Conservation (phyloP, 2,113 vertebrate genomes). For the Reinhardtius hippoglossoides region DNA sequence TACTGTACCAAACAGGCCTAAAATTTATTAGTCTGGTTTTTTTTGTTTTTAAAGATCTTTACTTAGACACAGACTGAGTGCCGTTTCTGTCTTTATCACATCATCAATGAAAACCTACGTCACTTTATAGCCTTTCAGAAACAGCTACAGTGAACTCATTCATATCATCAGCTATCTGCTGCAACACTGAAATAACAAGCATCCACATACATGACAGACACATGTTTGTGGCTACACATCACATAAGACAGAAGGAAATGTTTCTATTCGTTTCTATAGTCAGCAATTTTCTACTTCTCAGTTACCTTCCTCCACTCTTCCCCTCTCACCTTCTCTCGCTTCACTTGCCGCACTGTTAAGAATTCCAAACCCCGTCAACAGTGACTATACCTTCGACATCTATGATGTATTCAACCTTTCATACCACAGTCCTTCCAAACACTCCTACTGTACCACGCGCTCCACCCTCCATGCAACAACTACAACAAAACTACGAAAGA, state of each 20-base stretch:
- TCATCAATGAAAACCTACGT: slow-evolving; percentile 13
- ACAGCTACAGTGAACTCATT: slow-evolving; percentile 4
- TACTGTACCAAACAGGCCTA: not conserved
- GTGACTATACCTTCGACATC: not conserved
- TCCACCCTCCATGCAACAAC: not conserved
- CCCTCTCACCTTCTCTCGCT: not conserved
- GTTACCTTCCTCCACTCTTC: slow-evolving; percentile 5
- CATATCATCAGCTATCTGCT: slow-evolving; percentile 28
- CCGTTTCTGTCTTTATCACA: not conserved
- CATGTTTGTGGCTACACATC: slow-evolving; percentile 14
- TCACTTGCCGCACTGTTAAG: slow-evolving; percentile 2
- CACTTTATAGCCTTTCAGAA: not conserved
- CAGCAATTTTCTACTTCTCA: not conserved
- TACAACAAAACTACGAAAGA: not conserved
- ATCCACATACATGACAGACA: slow-evolving; percentile 13
- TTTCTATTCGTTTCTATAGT: not conserved
- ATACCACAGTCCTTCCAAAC: not conserved
- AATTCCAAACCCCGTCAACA: slow-evolving; percentile 1
- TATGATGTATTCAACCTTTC: not conserved
- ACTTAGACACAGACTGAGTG: not conserved
- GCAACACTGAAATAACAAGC: slow-evolving; percentile 16
- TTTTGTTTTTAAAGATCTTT: not conserved
- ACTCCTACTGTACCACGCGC: not conserved
- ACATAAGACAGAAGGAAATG: not conserved
- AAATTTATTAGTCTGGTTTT: not conserved